These are phyloP conservation scores for Telmatochromis brichardi DNA, from an alignment of 2,113 vertebrate species.

Conservation along the genomic window DNA sequence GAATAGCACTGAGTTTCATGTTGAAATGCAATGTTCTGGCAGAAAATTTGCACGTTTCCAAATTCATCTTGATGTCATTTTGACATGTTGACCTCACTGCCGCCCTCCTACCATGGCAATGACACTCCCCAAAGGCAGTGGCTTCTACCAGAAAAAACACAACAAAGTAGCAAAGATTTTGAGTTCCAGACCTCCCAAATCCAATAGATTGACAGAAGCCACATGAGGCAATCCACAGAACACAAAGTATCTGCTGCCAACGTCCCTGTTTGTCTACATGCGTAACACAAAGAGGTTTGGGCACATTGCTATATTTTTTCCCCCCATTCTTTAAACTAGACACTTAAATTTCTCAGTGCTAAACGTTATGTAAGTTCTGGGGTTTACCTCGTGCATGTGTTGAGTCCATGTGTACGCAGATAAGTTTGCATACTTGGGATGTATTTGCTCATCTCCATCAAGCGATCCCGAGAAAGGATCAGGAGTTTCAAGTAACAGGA, in stretches of 20 bases:
- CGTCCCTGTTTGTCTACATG: not conserved
- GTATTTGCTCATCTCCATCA: conserved; percentile 8
- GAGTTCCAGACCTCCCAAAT: not conserved
- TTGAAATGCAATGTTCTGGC: not conserved
- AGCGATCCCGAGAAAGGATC: conserved; percentile 26
- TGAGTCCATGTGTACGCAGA: conserved; percentile 10
- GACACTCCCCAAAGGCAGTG: not conserved
- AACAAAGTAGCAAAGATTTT: not conserved
- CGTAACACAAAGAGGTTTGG: not conserved
- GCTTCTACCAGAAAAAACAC: not conserved
- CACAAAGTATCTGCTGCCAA: not conserved
- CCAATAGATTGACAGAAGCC: not conserved
- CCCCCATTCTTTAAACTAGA: not conserved
- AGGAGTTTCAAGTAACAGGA: conserved; percentile 47
- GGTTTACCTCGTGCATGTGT: not conserved
- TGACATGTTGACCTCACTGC: not conserved
- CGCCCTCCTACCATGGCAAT: not conserved
- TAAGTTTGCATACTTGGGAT: conserved; percentile 2
- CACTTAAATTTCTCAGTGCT: not conserved
- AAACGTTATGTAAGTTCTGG: not conserved
- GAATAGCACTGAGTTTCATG: not conserved
- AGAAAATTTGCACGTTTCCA: not conserved
- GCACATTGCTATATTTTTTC: not conserved
- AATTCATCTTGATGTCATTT: not conserved
- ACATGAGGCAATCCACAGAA: not conserved